Base-by-base conservation (phyloP, 1,140 invertebrate genomes). In the Pemphigus obesinymphae region DNA sequence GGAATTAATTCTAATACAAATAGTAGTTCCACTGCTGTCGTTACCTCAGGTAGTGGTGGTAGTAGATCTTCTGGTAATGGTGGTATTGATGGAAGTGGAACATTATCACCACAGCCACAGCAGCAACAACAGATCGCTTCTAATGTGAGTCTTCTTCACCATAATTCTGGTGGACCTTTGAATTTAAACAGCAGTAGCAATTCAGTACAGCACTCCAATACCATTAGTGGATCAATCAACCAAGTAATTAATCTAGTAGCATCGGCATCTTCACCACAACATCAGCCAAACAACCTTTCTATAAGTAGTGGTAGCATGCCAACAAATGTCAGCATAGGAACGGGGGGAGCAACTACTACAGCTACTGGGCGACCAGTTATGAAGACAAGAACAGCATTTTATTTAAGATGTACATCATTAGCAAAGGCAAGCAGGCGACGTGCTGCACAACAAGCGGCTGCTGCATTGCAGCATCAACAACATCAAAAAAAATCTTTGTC, bases 351-450 rank as follows among this genome's bases (percentile, higher is more conserved):
- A 63, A 88, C 93, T 34, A 86, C 88, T 7, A 86, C 90, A 68
- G 95, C 93, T 34, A 94, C 94, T 37, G 94, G 95, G 3, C 89
- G 96, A 50, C 96, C 96, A 31, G 94, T 98, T 0, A 97, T 98
- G 95, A 98, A 98, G 88, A 98, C 97, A 55, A 90, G 96, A 85
- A 96, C 96, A 83, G 96, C 96, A 37, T 98, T 98, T 88, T 98
- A 97, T 89, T 89, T 98, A 84, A 92, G 94, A 85, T 96, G 94
- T 5, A 96, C 96, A 83, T 92, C 94, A 48, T 89, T 96, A 84
- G 97, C 96, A 58, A 90, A 95, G 83, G 91, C 97, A 26, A 95
- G 96, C 31, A 91, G 97, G 58, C 89, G 94, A 75, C 13, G 43
- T 2, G 23, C 70, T 11, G 43, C 43, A 4, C 70, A 73, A 50